A percentile compares a stretch with the other conserved stretches of the same genome.
These are phyloP conservation scores for Mastacembelus armatus DNA, from an alignment of 2,797 vertebrate genomes.

Conservation along the genomic window DNA sequence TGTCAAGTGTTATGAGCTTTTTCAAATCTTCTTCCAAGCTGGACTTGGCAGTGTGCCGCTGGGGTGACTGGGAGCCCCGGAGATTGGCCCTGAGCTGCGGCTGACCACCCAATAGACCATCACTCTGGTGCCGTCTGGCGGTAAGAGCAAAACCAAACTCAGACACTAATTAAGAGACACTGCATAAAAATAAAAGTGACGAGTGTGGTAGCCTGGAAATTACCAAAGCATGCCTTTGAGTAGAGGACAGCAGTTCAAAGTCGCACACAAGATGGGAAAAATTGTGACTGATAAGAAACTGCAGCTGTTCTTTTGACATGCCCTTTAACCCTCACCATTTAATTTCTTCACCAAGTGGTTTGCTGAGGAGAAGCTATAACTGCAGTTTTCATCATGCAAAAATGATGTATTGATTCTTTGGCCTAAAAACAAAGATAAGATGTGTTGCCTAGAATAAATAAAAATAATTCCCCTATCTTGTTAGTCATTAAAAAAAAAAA, in stretches of 20 bases:
- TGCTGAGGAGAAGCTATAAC: conserved; percentile 13
- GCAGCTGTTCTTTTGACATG: background rate
- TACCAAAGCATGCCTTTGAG: background rate
- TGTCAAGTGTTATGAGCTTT: conserved; percentile 95
- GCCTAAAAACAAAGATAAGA: conserved; percentile 11
- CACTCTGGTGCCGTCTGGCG: conserved; percentile 92
- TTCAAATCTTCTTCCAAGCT: conserved; percentile 95
- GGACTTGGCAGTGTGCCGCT: conserved; percentile 89
- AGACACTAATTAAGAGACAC: too few relatives aligned
- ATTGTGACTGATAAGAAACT: background rate
- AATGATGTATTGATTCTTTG: background rate
- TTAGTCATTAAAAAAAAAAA: background rate
- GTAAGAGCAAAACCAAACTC: background rate
- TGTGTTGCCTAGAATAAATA: background rate
- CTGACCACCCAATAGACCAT: conserved; percentile 90
- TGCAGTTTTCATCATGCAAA: conserved; percentile 8
- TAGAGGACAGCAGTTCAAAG: conserved; percentile 3
- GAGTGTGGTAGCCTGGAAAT: background rate
- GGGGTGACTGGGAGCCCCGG: conserved; percentile 92
- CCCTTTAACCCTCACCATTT: background rate
- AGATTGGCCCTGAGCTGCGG: conserved; percentile 92
- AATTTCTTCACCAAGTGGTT: conserved; percentile 9
- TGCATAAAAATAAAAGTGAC: background rate
- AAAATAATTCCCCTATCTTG: conserved; percentile 4
- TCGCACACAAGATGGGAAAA: background rate